Conservation (phyloP, 2,113 vertebrate genomes). For the Uria lomvia region DNA sequence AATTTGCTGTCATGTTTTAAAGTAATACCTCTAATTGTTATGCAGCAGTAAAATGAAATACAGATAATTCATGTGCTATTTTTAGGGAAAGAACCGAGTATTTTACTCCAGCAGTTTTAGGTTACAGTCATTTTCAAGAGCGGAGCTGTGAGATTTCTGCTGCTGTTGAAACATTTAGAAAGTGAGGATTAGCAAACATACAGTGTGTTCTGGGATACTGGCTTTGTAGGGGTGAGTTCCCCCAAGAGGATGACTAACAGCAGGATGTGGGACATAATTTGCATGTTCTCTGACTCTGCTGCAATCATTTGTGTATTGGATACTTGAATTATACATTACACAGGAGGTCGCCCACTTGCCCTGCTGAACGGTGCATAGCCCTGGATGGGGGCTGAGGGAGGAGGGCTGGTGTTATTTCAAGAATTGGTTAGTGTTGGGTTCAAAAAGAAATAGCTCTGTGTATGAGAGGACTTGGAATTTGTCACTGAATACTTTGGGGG, state of each 20-base stretch:
- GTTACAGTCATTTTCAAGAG: not conserved
- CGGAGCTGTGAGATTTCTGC: not conserved
- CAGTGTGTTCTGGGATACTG: conserved; percentile 48
- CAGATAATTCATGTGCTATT: not conserved
- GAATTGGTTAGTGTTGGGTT: not conserved
- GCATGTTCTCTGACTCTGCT: conserved; percentile 62
- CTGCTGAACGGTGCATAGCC: not conserved
- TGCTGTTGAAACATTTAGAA: conserved; percentile 30
- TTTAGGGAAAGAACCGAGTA: not conserved
- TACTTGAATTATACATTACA: conserved; percentile 61
- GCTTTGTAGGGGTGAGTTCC: conserved; percentile 45
- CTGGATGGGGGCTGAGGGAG: not conserved
- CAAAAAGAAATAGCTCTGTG: not conserved
- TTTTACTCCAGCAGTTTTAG: conserved; percentile 17
- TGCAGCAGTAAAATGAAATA: not conserved
- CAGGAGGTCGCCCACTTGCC: conserved; percentile 36
- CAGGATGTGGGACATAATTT: conserved; percentile 63
- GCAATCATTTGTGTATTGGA: conserved; percentile 57
- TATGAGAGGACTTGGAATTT: not conserved
- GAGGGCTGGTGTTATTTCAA: not conserved
- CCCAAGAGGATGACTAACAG: conserved; percentile 60
- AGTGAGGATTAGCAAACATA: conserved; percentile 57
- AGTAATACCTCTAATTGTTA: conserved; percentile 18
- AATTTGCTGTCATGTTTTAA: conserved; percentile 15
- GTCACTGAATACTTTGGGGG: not conserved